Base-by-base conservation (phyloP, 2,888 invertebrate genomes). In the Cryptophagus acutangulus region DNA sequence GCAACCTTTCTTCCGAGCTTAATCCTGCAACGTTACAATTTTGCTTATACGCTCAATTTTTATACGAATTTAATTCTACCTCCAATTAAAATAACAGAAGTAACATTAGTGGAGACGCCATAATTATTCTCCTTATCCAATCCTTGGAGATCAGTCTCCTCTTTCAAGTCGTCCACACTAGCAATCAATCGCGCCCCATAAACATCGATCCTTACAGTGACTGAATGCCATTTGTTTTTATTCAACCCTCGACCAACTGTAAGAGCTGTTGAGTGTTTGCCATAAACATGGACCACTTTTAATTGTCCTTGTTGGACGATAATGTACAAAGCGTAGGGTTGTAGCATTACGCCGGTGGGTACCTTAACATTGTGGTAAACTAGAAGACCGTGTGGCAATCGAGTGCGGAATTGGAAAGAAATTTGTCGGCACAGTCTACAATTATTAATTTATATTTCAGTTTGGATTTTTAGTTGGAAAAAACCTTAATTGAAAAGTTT, bases 351-450 rank as follows among this genome's bases (percentile, higher is more conserved):
- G 44, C 84, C 83, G 37, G 84, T 80, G 3, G 88, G 88, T 65
- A 89, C 87, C 67, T 89, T 88, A 15, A 91, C 89, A 63, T 91
- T 90, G 67, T 92, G 91, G 66, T 91, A 92, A 8, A 91, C 88
- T 36, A 92, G 71, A 4, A 92, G 74, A 2, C 91, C 91, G 62
- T 92, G 91, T 1, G 92, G 90, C 30, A 90, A 73, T 58, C 88
- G 77, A 15, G 92, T 92, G 13, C 90, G 82, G 65, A 90, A 91
- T 68, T 87, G 84, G 64, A 91, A 88, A 17, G 88, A 88, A 67
- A 91, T 89, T 72, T 89, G 88, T 57, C 89, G 77, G 63, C 89
- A 89, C 55, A 89, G 73, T 67, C 89, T 88, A 73, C 31, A 74
- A 71, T 48, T 42, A 30, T 6, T 17, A 18, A 15, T 28, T 6